Evolutionary conservation across 1,140 invertebrate species (phyloP).

Genomic region (Drosophila lacertosa): DNA sequence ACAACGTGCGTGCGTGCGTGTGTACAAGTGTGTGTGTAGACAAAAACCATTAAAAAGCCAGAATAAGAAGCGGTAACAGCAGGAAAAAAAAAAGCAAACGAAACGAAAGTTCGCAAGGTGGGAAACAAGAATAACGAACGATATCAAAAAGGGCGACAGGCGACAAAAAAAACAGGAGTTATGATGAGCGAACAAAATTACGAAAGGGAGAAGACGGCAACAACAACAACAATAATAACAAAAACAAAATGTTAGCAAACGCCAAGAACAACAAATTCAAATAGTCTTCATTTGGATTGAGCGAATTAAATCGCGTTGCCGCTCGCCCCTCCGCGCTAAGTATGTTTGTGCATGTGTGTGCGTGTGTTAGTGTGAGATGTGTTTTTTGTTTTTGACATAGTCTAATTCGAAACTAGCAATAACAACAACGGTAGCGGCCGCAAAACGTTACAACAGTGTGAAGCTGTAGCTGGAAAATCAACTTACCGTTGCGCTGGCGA

Average conservation of each 20-base stretch:
- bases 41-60: conserved; percentile 47
- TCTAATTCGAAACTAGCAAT: conserved; percentile 32
- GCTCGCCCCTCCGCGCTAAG: conserved; percentile 6
- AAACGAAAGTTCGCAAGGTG: conserved; percentile 53
- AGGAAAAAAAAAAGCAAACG: conserved; percentile 32
- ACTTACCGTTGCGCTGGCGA: conserved; percentile 26
- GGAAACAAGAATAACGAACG: conserved; percentile 52
- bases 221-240: conserved; percentile 5
- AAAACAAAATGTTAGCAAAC: conserved; percentile 28
- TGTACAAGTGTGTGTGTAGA: not conserved
- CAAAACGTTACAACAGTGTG: conserved; percentile 18
- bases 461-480: conserved; percentile 36
- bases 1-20: conserved; percentile 61
- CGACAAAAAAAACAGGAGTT: conserved; percentile 59
- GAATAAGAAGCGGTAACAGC: conserved; percentile 33
- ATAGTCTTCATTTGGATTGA: conserved; percentile 37
- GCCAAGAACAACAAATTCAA: conserved; percentile 38
- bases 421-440: conserved; percentile 23
- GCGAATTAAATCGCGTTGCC: conserved; percentile 31
- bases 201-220: conserved; percentile 24
- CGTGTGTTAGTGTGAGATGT: conserved; percentile 26
- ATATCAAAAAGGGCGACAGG: conserved; percentile 28
- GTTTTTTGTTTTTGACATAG: conserved; percentile 59
- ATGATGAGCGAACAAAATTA: conserved; percentile 34
- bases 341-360: conserved; percentile 26